Conservation (phyloP, 2,113 vertebrate genomes). For the Rafetus swinhoei region DNA sequence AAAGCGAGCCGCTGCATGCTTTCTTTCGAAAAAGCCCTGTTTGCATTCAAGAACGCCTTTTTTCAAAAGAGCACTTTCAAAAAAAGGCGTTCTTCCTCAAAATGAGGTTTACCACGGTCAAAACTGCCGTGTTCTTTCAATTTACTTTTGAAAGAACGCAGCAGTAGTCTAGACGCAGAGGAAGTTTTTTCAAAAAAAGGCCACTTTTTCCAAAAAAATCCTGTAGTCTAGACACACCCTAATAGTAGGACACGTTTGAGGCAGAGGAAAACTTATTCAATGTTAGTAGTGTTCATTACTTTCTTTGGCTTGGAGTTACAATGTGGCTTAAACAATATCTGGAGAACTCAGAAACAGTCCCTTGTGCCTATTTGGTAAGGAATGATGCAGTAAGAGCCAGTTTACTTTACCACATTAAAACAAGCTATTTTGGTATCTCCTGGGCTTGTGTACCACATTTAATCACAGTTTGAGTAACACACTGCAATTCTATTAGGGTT, state of each 20-base stretch:
- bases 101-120: no score
- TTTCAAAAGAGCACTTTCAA: no score
- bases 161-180: no score
- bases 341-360: neutral
- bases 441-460: neutral
- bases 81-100: no score
- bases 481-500: accelerated
- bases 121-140: no score
- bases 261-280: neutral
- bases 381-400: neutral
- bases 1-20: no score
- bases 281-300: neutral
- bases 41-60: no score
- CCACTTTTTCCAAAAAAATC: no score
- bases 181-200: no score
- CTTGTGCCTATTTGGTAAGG: neutral
- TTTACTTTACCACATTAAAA: neutral
- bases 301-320: neutral
- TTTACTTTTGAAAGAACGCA: no score
- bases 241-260: neutral
- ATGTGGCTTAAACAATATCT: neutral
- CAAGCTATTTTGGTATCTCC: neutral
- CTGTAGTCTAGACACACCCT: neutral
- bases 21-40: no score
- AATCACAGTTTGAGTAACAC: neutral